Evolutionary conservation across 2,797 vertebrate species (phyloP).

Genomic region (Onychomys torridus): DNA sequence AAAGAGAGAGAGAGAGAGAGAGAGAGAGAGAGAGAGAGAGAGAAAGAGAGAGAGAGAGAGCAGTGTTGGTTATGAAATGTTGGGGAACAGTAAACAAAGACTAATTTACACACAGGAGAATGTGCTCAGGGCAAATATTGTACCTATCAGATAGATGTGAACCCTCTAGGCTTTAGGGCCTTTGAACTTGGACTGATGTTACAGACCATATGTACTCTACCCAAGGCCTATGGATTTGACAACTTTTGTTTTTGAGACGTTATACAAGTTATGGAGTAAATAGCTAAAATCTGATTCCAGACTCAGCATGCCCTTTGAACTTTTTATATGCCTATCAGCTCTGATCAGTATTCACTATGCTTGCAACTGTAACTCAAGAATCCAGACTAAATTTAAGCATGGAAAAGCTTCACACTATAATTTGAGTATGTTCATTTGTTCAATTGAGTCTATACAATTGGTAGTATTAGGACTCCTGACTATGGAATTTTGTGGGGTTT

Average conservation of each 20-base stretch:
- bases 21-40: not conserved
- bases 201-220: not conserved
- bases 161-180: not conserved
- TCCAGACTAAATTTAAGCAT: not conserved
- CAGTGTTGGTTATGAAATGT: not conserved
- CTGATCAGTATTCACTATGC: not conserved
- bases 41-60: too few relatives aligned
- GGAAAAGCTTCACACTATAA: not conserved
- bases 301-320: not conserved
- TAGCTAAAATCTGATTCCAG: conserved; percentile 6
- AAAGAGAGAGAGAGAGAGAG: too few relatives aligned
- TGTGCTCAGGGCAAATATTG: not conserved
- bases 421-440: not conserved
- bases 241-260: not conserved
- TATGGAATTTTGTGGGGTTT: not conserved
- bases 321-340: not conserved
- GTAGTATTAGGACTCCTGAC: not conserved
- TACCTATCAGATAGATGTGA: not conserved
- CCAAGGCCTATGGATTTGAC: not conserved
- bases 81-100: not conserved
- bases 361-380: not conserved
- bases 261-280: not conserved
- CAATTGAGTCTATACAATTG: not conserved
- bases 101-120: not conserved
- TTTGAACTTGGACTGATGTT: not conserved